These are phyloP conservation scores for Chrysolina oricalcia DNA, from an alignment of 2,888 invertebrate genomes.

Conservation along the genomic window DNA sequence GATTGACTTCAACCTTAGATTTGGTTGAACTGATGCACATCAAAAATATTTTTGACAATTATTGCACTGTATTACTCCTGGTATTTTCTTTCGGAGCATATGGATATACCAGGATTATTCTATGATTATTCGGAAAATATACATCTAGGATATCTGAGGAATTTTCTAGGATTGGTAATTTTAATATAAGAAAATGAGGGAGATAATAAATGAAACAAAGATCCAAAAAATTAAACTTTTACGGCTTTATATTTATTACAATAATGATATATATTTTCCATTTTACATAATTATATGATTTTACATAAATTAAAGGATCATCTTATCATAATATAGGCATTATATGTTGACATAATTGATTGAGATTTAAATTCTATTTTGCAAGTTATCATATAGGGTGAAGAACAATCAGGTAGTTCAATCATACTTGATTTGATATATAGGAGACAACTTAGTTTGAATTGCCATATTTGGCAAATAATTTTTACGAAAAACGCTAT, in stretches of 20 bases:
- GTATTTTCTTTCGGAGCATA: no score
- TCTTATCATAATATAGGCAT: slow-evolving; percentile 1
- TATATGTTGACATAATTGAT: background rate
- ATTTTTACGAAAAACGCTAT: background rate
- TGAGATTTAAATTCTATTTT: slow-evolving; percentile 8
- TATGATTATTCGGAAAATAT: no score
- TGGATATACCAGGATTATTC: no score
- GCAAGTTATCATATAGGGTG: slow-evolving; percentile 12
- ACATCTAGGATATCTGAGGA: no score
- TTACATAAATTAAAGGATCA: background rate
- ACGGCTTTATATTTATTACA: slow-evolving; percentile 20
- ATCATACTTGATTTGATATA: background rate
- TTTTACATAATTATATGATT: slow-evolving; percentile 28
- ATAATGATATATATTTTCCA: slow-evolving; percentile 31
- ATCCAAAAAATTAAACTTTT: no score
- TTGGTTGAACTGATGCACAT: no score
- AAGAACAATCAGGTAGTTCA: background rate
- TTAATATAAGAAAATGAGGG: no score
- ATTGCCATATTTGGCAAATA: background rate
- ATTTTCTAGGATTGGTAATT: no score
- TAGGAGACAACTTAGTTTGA: background rate
- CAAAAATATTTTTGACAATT: no score
- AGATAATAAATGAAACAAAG: no score
- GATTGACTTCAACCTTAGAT: no score
- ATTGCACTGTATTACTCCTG: no score